These are phyloP conservation scores for Capitulum mitella DNA, from an alignment of 2,888 invertebrate species.

Conservation along the genomic window DNA sequence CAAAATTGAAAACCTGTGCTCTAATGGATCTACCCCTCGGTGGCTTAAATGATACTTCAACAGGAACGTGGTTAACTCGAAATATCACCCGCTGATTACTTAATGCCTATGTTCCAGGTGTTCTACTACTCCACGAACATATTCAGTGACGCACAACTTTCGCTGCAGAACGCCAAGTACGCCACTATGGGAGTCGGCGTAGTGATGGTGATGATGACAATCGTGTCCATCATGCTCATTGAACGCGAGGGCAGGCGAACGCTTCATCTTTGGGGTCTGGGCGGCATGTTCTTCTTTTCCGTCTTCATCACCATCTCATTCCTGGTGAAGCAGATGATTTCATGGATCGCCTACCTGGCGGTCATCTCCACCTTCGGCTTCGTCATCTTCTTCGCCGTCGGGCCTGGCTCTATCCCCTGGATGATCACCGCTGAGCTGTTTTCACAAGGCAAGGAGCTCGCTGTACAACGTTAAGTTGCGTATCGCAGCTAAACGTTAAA, in stretches of 20 bases:
- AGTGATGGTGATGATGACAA: constrained; percentile 94
- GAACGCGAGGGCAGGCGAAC: constrained; percentile 90
- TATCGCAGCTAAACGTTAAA: too few relatives aligned
- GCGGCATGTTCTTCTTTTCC: constrained; percentile 97
- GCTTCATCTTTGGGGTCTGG: constrained; percentile 87
- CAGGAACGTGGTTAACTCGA: too few relatives aligned
- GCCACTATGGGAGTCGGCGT: constrained; percentile 92
- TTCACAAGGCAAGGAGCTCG: constrained; percentile 73
- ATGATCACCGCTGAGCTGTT: constrained; percentile 96
- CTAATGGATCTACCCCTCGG: too few relatives aligned
- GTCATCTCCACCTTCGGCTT: constrained; percentile 88
- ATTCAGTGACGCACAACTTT: constrained; percentile 82
- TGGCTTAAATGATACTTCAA: too few relatives aligned
- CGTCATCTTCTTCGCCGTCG: constrained; percentile 95
- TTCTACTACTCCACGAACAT: constrained; percentile 94
- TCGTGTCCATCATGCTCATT: constrained; percentile 92
- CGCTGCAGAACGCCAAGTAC: constrained; percentile 83
- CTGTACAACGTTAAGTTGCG: too few relatives aligned
- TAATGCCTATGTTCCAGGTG: constrained; percentile 54
- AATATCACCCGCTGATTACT: too few relatives aligned
- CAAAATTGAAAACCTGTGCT: too few relatives aligned
- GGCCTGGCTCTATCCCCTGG: constrained; percentile 97
- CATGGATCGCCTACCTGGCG: constrained; percentile 93
- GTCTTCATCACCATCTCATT: constrained; percentile 96
- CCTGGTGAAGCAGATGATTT: constrained; percentile 95